Conservation (phyloP, 2,797 vertebrate species). For the Oryzias sinensis region DNA sequence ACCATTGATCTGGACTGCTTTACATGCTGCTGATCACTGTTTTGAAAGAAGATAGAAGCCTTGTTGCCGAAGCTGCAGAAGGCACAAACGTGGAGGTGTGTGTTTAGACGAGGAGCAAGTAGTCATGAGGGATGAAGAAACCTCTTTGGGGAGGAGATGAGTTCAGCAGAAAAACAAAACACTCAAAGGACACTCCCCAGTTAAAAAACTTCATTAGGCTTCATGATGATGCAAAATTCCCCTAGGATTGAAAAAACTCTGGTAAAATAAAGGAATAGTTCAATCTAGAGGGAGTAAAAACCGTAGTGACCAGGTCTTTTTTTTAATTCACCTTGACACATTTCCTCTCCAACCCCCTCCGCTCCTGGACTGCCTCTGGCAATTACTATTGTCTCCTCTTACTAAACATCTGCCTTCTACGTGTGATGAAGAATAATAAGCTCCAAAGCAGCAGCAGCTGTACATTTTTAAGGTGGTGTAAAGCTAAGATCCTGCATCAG, state of each 20-base stretch:
- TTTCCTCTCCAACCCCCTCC: constrained; percentile 9
- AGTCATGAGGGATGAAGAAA: constrained; percentile 1
- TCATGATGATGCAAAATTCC: too few species aligned
- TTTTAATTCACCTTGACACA: constrained; percentile 16
- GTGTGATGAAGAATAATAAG: constrained; percentile 22
- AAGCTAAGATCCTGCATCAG: constrained; percentile 15
- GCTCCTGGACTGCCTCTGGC: constrained; percentile 4
- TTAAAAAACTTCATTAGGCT: too few species aligned
- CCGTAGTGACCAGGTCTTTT: constrained; percentile 26
- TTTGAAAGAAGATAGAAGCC: constrained; percentile 37
- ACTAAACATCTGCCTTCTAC: constrained; percentile 15
- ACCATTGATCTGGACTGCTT: constrained; percentile 34
- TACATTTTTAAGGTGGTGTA: constrained; percentile 7
- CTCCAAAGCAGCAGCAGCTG: constrained; percentile 4
- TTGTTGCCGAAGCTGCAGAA: constrained; percentile 28
- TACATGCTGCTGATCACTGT: constrained; percentile 43
- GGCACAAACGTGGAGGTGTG: constrained; percentile 3
- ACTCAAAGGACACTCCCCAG: too few species aligned
- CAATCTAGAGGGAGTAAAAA: constrained; percentile 2
- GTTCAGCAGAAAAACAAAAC: constrained; percentile 15
- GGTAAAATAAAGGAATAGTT: too few species aligned
- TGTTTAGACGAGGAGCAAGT: constrained; percentile 24
- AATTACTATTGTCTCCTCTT: constrained; percentile 8
- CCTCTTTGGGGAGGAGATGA: constrained; percentile 11
- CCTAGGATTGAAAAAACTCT: too few species aligned